Evolutionary conservation across 2,113 vertebrate species (phyloP).

Genomic region (Sturnus vulgaris): DNA sequence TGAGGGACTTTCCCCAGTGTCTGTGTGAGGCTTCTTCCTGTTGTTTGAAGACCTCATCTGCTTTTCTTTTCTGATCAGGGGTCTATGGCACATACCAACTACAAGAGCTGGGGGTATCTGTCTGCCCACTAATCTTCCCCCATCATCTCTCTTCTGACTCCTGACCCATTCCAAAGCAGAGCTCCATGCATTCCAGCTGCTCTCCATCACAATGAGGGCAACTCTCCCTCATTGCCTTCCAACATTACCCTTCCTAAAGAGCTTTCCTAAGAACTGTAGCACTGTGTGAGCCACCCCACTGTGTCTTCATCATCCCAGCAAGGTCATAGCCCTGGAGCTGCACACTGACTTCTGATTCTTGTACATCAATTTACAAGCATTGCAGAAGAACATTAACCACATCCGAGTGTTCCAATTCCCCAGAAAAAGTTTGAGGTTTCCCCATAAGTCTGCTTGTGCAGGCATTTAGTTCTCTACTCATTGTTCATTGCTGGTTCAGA

Average conservation of each 20-base stretch:
- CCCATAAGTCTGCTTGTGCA: neutral
- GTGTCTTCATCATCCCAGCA: neutral
- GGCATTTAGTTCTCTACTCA: neutral
- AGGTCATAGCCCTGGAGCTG: neutral
- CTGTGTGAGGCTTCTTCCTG: neutral
- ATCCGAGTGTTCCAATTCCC: neutral
- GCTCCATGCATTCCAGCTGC: neutral
- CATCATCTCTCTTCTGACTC: neutral
- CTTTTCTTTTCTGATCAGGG: neutral
- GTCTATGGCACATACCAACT: neutral
- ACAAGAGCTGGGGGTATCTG: neutral
- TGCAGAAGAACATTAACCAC: neutral
- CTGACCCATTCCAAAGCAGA: neutral
- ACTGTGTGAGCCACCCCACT: neutral
- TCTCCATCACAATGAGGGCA: neutral
- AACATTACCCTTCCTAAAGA: neutral
- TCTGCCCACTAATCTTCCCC: neutral
- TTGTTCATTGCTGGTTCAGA: neutral
- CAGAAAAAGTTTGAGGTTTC: neutral
- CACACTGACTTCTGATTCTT: neutral
- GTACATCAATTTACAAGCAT: neutral
- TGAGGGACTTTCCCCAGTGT: neutral
- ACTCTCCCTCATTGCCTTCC: neutral
- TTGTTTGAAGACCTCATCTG: neutral
- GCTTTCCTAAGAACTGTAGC: neutral